Percentiles rank a stretch among this genome's conserved stretches.
Evolutionary conservation across 2,888 invertebrate genomes (phyloP).

Genomic region (Trichacis sp.): DNA sequence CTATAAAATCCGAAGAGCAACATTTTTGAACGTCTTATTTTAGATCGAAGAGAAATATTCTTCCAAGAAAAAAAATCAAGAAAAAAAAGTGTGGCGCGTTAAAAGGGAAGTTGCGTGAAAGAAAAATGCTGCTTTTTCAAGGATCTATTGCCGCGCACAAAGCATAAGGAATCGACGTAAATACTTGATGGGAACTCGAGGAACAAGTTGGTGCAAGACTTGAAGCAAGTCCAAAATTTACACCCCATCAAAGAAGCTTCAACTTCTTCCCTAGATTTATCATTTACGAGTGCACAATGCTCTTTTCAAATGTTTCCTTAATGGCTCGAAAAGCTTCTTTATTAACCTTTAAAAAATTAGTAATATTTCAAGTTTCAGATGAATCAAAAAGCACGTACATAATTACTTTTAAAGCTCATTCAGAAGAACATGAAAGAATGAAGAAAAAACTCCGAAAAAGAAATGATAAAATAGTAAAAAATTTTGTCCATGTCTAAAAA

Average conservation of each 20-base stretch:
- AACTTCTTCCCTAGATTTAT: constrained; percentile 22
- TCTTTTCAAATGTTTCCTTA: constrained; percentile 7
- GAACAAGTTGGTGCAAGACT: constrained; percentile 28
- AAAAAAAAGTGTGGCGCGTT: background rate
- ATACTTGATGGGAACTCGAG: constrained; percentile 26
- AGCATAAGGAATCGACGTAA: constrained; percentile 20
- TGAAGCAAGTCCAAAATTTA: constrained; percentile 26
- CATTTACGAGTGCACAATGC: constrained; percentile 20
- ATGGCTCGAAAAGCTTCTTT: background rate
- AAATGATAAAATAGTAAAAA: background rate
- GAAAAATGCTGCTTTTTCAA: background rate
- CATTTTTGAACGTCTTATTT: too few species aligned
- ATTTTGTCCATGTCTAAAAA: too few species aligned
- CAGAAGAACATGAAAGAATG: too few species aligned
- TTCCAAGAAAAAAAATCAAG: background rate
- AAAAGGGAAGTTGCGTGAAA: background rate
- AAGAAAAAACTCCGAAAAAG: background rate
- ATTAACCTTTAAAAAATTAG: background rate
- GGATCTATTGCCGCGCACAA: background rate
- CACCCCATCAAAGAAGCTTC: constrained; percentile 21
- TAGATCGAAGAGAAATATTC: too few species aligned
- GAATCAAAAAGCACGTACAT: too few species aligned
- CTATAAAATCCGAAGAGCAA: too few species aligned
- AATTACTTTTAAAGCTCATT: too few species aligned
- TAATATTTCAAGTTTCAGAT: background rate